These are phyloP conservation scores for Ormyrus nitidulus DNA, from an alignment of 2,888 invertebrate species.

Conservation along the genomic window DNA sequence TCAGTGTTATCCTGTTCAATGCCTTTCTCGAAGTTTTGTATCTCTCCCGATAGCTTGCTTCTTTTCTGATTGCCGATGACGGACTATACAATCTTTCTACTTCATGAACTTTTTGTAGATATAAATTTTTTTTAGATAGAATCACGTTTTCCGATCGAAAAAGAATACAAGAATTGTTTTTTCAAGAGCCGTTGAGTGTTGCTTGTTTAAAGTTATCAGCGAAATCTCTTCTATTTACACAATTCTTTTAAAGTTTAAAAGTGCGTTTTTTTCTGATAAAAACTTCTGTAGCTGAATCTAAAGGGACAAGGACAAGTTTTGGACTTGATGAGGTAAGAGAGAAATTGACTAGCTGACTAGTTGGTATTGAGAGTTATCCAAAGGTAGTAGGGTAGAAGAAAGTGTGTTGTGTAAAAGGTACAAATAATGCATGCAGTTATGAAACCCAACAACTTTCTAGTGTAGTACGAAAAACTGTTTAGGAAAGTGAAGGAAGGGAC, in stretches of 20 bases:
- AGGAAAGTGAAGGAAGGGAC: background rate
- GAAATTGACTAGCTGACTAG: constrained; percentile 2
- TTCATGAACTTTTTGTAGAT: constrained; percentile 63
- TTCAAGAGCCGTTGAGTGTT: constrained; percentile 29
- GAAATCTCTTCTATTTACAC: constrained; percentile 33
- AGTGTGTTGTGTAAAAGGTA: constrained; percentile 19
- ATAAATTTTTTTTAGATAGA: constrained; percentile 41
- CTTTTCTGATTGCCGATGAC: constrained; percentile 64
- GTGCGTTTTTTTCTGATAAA: constrained; percentile 41
- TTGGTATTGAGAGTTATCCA: constrained; percentile 2
- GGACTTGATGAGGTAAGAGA: background rate
- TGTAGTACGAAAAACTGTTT: background rate
- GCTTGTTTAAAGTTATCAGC: constrained; percentile 25
- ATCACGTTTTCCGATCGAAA: constrained; percentile 35
- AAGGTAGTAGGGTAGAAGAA: constrained; percentile 24
- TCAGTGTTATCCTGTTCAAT: constrained; percentile 75
- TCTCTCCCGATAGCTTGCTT: constrained; percentile 70
- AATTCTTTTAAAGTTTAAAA: constrained; percentile 29
- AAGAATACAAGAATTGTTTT: constrained; percentile 32
- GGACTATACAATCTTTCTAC: constrained; percentile 68
- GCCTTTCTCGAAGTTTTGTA: constrained; percentile 68
- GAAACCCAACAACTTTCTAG: background rate
- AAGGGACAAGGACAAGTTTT: constrained; percentile 15
- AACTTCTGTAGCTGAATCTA: constrained; percentile 50
- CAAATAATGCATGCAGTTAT: constrained; percentile 36